These are phyloP conservation scores for Micrasema minimum DNA, from an alignment of 1,140 invertebrate species.

Conservation along the genomic window DNA sequence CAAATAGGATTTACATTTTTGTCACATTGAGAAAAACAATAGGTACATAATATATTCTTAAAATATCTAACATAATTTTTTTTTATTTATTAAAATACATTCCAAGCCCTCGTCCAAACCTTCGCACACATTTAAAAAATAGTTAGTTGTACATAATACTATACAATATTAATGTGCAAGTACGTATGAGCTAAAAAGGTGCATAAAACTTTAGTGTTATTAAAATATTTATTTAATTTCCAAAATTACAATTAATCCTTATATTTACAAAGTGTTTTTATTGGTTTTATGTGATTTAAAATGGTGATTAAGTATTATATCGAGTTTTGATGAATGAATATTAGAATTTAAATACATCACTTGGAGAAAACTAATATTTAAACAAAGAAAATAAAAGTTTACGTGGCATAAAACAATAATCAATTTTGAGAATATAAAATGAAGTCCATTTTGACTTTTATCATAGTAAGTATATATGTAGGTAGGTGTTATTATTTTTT, in stretches of 20 bases:
- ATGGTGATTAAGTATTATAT: too few relatives aligned
- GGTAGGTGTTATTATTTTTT: too few relatives aligned
- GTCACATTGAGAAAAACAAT: constrained; percentile 45
- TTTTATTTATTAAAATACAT: constrained; percentile 23
- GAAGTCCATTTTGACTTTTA: too few relatives aligned
- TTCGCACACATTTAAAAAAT: constrained; percentile 16
- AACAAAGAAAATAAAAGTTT: too few relatives aligned
- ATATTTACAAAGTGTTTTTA: not conserved
- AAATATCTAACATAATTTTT: constrained; percentile 10
- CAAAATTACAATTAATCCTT: constrained; percentile 22
- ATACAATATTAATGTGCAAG: constrained; percentile 22
- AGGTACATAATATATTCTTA: constrained; percentile 38
- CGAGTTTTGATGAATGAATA: too few relatives aligned
- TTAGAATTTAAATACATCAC: too few relatives aligned
- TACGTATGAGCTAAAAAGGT: constrained; percentile 28
- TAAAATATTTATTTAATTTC: constrained; percentile 21
- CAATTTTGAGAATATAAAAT: too few relatives aligned
- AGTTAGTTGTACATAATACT: constrained; percentile 15
- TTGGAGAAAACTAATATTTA: too few relatives aligned
- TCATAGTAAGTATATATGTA: too few relatives aligned
- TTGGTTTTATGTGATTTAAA: too few relatives aligned
- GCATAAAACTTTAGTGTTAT: constrained; percentile 9
- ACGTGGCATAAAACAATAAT: too few relatives aligned
- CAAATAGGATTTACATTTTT: constrained; percentile 46
- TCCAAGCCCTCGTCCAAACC: not conserved